Base-by-base conservation (phyloP, 2,113 vertebrate genomes). In the Promerops cafer region DNA sequence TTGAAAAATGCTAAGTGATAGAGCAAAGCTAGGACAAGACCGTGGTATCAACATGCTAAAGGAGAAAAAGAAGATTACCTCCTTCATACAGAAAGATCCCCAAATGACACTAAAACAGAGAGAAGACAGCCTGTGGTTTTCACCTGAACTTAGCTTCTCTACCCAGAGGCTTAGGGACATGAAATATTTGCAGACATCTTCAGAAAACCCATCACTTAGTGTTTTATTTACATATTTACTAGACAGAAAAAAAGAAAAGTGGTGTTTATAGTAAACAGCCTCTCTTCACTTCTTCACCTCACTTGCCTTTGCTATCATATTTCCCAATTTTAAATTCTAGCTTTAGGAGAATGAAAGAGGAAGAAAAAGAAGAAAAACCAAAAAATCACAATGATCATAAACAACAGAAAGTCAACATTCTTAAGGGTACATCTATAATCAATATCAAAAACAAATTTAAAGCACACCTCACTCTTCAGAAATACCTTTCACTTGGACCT, bases 401-500 rank as follows among this genome's bases (percentile, higher is more conserved):
- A 57, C 39, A 89, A 88, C 33, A 93, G 19, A 82, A 93, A 64
- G 30, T 47, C 39, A 94, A 22, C 49, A 49, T 56, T 77, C 47
- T 72, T 82, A 92, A 70, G 16, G 6, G 37, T 64, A 89, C 33
- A 64, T 57, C 53, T 70, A 65, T 18, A 92, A 90, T 42, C 64
- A 83, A 28, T 81, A 87, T 65, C 47, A 30, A 91, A 63, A 93
- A 54, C 71, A 71, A 70, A 85, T 65, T 93, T 65, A 87, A 47
- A 84, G 45, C 52, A 94, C 80, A 92, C 95, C 93, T 84, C 95
- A 94, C 93, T 95, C 61, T 60, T 87, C 92, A 95, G 91, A 94
- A 97, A 79, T 98, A 99, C 99, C 99, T 86, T 97, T 98, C 92
- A 99, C 98, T 83, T 98, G 97, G 77, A 99, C 99, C 11, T 96